Conservation (phyloP, 1,140 invertebrate genomes). For the Eufriesea mexicana region DNA sequence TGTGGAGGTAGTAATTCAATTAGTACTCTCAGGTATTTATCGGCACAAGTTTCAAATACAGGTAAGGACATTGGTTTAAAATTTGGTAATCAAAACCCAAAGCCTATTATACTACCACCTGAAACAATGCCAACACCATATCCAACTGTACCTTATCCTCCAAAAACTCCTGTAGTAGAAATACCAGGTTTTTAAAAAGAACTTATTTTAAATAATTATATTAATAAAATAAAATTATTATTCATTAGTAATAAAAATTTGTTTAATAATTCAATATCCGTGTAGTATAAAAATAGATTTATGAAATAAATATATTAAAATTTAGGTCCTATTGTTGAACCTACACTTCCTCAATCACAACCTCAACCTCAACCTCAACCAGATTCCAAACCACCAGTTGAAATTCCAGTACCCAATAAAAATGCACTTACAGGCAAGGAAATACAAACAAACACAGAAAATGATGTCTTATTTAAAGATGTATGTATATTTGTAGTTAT, state of each 20-base stretch:
- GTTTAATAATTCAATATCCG: background rate
- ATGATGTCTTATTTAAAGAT: constrained; percentile 68
- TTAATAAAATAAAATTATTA: no score
- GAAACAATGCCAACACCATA: constrained; percentile 27
- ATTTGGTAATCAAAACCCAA: constrained; percentile 6
- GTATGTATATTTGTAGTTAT: constrained; percentile 54
- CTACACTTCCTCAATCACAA: constrained; percentile 18
- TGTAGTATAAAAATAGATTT: background rate
- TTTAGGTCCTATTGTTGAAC: constrained; percentile 37
- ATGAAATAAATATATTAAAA: constrained; percentile 21
- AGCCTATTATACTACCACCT: constrained; percentile 26
- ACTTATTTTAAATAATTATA: background rate
- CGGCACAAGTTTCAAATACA: constrained; percentile 29
- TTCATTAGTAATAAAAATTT: background rate
- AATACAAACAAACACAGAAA: constrained; percentile 29
- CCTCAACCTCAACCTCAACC: constrained; percentile 25
- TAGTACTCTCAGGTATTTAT: constrained; percentile 42
- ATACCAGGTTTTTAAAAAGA: constrained; percentile 34
- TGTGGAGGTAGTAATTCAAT: constrained; percentile 6
- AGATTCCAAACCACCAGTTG: constrained; percentile 34
- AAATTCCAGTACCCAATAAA: constrained; percentile 54
- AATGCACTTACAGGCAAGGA: background rate
- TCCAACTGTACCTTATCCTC: constrained; percentile 8
- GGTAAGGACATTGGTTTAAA: constrained; percentile 41
- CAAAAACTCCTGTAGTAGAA: constrained; percentile 25